phyloP scores from a whole-genome alignment of 1,140 invertebrate genomes.

The Paramacrobiotus metropolitanus region DNA sequence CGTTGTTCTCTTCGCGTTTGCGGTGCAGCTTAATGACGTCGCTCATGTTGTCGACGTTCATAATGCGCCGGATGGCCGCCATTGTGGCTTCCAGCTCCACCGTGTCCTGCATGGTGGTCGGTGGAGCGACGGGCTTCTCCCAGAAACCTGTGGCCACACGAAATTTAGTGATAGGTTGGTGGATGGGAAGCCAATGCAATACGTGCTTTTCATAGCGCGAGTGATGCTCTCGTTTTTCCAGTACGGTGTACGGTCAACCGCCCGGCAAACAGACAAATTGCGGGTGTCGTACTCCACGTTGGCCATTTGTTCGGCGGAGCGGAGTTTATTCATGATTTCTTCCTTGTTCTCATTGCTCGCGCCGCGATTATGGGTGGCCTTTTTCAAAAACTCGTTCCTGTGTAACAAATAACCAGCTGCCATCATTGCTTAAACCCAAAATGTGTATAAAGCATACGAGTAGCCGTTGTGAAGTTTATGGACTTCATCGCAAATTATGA shows the following conservation, averaged over 20 bases:
- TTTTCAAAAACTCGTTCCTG: not conserved
- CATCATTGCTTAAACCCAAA: too few relatives aligned
- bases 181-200: too few relatives aligned
- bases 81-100: not conserved
- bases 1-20: not conserved
- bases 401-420: too few relatives aligned
- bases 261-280: not conserved
- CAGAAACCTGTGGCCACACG: slow-evolving; percentile 4
- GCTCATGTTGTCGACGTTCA: not conserved
- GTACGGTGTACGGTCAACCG: not conserved
- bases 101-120: not conserved
- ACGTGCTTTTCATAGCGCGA: not conserved
- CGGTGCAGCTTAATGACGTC: not conserved
- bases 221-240: not conserved
- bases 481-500: too few relatives aligned
- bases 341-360: not conserved
- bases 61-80: not conserved
- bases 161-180: too few relatives aligned
- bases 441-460: too few relatives aligned
- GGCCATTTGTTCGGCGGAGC: not conserved
- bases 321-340: not conserved
- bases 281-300: not conserved
- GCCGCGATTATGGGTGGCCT: not conserved
- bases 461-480: too few relatives aligned
- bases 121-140: not conserved